Evolutionary conservation across 2,888 invertebrate genomes (phyloP).

Genomic region (Euplagia quadripunctaria): DNA sequence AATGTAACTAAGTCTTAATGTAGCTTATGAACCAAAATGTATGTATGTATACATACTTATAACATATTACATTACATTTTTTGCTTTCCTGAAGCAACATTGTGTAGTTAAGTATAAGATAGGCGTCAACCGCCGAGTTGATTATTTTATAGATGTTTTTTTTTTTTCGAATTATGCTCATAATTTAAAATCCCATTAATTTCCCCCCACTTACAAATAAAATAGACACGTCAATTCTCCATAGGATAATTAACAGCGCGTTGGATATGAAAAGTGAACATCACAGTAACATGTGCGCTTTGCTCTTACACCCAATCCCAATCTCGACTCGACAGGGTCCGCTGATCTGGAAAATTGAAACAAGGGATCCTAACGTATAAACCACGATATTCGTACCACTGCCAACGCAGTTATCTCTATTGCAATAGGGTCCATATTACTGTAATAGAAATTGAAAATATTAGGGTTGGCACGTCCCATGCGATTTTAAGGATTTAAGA

Average conservation of each 20-base stretch:
- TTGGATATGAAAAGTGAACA: constrained; percentile 54
- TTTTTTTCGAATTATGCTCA: background rate
- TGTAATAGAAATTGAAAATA: background rate
- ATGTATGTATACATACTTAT: too few species aligned
- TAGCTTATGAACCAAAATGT: too few species aligned
- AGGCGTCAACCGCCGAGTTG: background rate
- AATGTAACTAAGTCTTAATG: too few species aligned
- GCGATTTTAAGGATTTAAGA: constrained; percentile 75
- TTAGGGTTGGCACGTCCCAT: constrained; percentile 60
- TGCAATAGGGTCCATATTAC: constrained; percentile 8
- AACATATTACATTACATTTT: too few species aligned
- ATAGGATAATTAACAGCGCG: constrained; percentile 39
- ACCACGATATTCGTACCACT: constrained; percentile 24
- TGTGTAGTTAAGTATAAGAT: too few species aligned
- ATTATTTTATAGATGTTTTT: background rate
- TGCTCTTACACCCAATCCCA: constrained; percentile 54
- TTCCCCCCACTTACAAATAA: constrained; percentile 14
- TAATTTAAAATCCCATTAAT: constrained; percentile 11
- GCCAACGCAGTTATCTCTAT: constrained; percentile 12
- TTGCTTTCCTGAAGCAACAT: too few species aligned
- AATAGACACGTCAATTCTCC: constrained; percentile 30
- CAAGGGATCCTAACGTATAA: constrained; percentile 54
- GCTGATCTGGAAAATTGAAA: constrained; percentile 84
- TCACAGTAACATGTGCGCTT: constrained; percentile 68
- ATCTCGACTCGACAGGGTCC: constrained; percentile 73